These are phyloP conservation scores for Exaiptasia diaphana DNA, from an alignment of 64 coral and sea anemone species.

Conservation along the genomic window DNA sequence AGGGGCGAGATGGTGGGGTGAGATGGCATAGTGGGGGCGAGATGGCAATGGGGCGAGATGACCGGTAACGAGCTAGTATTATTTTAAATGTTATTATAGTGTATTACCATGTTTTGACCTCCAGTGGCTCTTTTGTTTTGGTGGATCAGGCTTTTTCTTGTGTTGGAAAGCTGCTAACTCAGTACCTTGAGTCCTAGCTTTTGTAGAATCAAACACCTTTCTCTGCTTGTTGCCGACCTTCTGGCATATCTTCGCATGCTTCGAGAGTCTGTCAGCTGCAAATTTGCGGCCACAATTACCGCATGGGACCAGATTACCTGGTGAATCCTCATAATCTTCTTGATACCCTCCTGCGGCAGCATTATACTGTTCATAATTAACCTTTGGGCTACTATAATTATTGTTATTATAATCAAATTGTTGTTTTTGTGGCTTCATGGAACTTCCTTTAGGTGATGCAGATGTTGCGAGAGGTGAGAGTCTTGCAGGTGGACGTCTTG, in stretches of 20 bases:
- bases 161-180: constrained; percentile 69
- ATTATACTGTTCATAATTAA: background rate
- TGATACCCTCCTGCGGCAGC: background rate
- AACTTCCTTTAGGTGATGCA: background rate
- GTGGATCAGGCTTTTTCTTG: constrained; percentile 46
- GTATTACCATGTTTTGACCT: constrained; percentile 86
- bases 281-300: constrained; percentile 89
- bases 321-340: background rate
- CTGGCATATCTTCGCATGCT: constrained; percentile 68
- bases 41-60: too few relatives aligned
- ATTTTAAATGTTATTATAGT: too few relatives aligned
- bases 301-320: constrained; percentile 50
- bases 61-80: too few relatives aligned
- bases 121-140: constrained; percentile 81
- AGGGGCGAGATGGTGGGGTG: too few relatives aligned
- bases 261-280: constrained; percentile 67
- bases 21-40: too few relatives aligned
- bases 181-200: constrained; percentile 79
- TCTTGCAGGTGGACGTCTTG: constrained; percentile 16
- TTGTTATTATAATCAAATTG: background rate
- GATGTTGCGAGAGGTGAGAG: constrained; percentile 32
- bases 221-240: constrained; percentile 70
- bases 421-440: background rate
- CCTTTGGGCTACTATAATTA: background rate
- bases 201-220: constrained; percentile 84